Evolutionary conservation across 2,113 vertebrate genomes (phyloP), one percentile per base, ranked within the genome.

Genomic region (Protobothrops mucrosquamatus): DNA sequence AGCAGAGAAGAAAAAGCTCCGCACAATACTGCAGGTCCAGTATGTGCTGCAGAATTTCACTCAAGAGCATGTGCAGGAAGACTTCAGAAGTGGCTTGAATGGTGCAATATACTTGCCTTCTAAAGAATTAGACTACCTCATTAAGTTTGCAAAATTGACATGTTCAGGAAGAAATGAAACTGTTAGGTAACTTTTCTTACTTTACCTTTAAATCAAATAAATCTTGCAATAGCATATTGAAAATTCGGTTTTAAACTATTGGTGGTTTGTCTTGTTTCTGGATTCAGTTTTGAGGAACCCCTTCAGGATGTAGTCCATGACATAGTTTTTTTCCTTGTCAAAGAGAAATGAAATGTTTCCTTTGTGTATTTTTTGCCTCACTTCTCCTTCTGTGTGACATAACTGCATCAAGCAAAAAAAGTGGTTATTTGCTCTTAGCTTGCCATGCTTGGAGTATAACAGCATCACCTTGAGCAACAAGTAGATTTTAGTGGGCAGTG

Each of bases 1-100:
- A 95, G 97, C 94, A 0, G 99, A 99, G 95, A 98, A 98, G 97
- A 98, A 97, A 51, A 98, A 98, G 0, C 97, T 99, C 92, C 95
- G 97, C 93, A 97, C 97, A 0, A 96, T 99, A 64, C 98, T 99
- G 89, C 98, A 99, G 94, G 95, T 99, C 56, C 99, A 99, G 95
- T 98, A 99, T 92, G 97, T 99, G 91, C 98, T 99, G 4, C 97
- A 97, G 96, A 98, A 97, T 91, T 97, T 99, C 94, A 97, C 97
- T 91, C 98, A 98, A 96, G 98, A 99, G 51, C 98, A 99, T 0
- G 95, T 99, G 48, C 98, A 97, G 93, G 98, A 96, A 85, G 99
- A 99, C 96, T 97, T 99, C 95, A 97, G 96, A 96, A 96, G 96
- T 51, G 98, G 98, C 94, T 92, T 96, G 89, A 98, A 99, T 95